These are phyloP conservation scores for Eulacestoma nigropectus DNA, from an alignment of 2,113 vertebrate genomes.

Conservation along the genomic window DNA sequence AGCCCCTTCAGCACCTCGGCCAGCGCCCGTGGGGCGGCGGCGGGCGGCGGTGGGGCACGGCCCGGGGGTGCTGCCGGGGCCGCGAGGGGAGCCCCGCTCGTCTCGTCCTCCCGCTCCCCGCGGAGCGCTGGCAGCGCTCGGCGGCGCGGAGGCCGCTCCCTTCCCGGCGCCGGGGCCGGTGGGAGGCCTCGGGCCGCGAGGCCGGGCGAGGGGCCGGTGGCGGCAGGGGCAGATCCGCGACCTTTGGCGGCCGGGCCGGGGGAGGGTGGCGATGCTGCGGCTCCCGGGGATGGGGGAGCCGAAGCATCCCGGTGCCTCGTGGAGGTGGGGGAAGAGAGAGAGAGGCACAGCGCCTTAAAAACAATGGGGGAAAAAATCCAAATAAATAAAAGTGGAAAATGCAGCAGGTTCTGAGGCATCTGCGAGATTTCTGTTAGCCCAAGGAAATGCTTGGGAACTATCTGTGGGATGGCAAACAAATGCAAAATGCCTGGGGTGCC, in stretches of 20 bases:
- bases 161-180: not conserved
- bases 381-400: not conserved
- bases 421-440: not conserved
- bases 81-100: not conserved
- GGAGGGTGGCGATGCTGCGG: not conserved
- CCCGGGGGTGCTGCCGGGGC: not conserved
- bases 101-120: no score
- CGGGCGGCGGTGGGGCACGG: not conserved
- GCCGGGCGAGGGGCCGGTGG: no score
- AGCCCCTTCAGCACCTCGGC: constrained; percentile 4
- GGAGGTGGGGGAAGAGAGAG: not conserved
- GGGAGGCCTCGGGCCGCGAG: not conserved
- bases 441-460: not conserved
- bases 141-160: not conserved
- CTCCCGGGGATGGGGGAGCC: not conserved
- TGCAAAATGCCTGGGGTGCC: not conserved
- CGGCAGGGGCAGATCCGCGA: not conserved
- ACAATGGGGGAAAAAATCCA: not conserved
- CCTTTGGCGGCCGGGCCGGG: no score
- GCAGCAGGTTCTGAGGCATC: not conserved
- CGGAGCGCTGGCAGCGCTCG: not conserved
- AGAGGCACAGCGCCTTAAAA: not conserved
- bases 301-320: not conserved
- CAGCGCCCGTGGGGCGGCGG: not conserved
- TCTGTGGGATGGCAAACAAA: not conserved